Base-by-base conservation (phyloP, 2,888 invertebrate genomes). In the Microctonus brassicae region DNA sequence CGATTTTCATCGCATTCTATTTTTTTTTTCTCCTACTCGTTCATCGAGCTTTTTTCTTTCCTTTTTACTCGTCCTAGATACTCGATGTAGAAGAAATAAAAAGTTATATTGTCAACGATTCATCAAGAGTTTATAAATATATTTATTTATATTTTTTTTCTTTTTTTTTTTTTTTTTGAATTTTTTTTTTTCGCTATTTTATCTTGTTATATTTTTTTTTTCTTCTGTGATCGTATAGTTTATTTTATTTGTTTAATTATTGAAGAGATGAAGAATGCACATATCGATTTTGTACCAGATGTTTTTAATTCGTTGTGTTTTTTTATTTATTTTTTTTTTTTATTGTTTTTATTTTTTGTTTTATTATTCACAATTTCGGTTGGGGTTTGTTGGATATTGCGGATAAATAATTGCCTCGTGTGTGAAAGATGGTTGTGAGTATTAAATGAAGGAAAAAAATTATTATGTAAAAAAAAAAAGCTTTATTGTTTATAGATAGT, bases 1-100 rank as follows among this genome's bases (percentile, higher is more conserved):
- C 26, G 63, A 42, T 42, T 63, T 47, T 39, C n/a, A 39, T 63
- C 22, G 62, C 22, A n/a, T 39, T 61, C 29, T 36, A 17, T 13
- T 34, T 13, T 47, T 24, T 17, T 33, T 29, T 11, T 11, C 13
- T 34, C 26, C 1, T 29, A 13, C 34, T 69, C 17, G 24, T 36
- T 61, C 22, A 29, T 7, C 34, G 24, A 13, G 29, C 9, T 34
- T 60, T 60, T 39, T 24, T 47, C 62, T 61, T 34, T 22, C 3
- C 33, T 55, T 22, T 55, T 26, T n/a, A 55, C 29, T n/a, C n/a
- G 17, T 53, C 11, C 20, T 53, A 57, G 29, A 57, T 57, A 7
- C 4, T 26, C n/a, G 11, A 36, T 11, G 11, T 11, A 36, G 10
- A 2, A 7, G 11, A 7, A 36, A 36, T 10, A 39, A 39, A 39